Percentiles rank a stretch among this genome's conserved stretches.
Evolutionary conservation across 2,888 invertebrate genomes (phyloP).

Genomic region (Tipula confusa): DNA sequence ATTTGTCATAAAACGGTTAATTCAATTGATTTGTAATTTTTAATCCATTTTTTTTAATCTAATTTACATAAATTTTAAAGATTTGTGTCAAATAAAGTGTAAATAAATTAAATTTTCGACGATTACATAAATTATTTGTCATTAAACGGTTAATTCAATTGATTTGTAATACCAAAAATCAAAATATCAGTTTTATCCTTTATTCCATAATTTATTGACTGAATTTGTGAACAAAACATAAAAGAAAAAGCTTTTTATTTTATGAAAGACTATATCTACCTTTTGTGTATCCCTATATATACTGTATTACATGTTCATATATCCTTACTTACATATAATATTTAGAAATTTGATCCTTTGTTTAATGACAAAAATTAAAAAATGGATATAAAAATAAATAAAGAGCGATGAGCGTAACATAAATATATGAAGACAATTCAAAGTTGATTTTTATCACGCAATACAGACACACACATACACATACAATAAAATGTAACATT

Average conservation of each 20-base stretch:
- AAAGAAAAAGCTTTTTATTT: background rate
- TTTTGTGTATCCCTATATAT: background rate
- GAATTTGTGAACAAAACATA: background rate
- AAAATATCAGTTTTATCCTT: background rate
- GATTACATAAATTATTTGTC: no score
- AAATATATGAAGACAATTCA: background rate
- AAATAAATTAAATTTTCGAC: no score
- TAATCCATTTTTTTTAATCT: no score
- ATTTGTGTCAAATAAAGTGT: no score
- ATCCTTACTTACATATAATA: background rate
- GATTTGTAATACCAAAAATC: no score
- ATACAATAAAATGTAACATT: background rate
- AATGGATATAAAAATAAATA: background rate
- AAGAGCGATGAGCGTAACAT: background rate
- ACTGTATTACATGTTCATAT: no score
- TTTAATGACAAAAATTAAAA: background rate
- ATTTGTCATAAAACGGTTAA: no score
- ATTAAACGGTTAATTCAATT: no score
- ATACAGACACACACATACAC: background rate
- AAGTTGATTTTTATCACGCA: constrained; percentile 1
- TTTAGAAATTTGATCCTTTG: background rate
- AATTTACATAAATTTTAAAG: no score
- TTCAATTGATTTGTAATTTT: no score
- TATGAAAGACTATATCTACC: background rate
- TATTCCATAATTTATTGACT: background rate